Conservation (phyloP, 2,113 vertebrate genomes). For the Microtus oregoni region DNA sequence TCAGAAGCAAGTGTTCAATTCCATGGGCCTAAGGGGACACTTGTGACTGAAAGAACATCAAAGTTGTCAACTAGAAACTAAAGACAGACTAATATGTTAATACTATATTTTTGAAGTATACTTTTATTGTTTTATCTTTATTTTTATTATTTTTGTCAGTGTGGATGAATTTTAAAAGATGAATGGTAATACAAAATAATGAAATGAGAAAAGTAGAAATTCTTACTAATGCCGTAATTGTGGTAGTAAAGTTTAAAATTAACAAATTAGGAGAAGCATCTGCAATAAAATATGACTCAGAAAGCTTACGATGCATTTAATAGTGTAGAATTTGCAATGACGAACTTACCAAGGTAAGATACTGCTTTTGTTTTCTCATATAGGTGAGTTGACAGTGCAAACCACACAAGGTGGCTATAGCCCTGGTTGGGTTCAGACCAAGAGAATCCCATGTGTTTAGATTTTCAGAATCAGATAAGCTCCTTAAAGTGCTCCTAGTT, state of each 20-base stretch:
- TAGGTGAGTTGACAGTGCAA: not conserved
- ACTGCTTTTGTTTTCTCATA: not conserved
- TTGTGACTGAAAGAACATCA: not conserved
- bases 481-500: not conserved
- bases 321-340: too few species aligned
- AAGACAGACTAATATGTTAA: not conserved
- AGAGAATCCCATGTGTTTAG: rapidly evolving
- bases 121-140: not conserved
- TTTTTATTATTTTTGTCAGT: not conserved
- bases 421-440: too few species aligned
- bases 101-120: not conserved
- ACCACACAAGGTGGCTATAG: not conserved
- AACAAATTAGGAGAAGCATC: not conserved
- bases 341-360: not conserved
- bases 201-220: not conserved
- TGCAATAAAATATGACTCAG: not conserved
- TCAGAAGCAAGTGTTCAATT: not conserved
- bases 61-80: rapidly evolving
- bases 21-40: not conserved
- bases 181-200: too few species aligned
- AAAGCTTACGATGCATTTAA: rapidly evolving
- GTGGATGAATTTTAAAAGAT: not conserved
- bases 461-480: rapidly evolving
- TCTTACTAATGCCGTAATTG: not conserved
- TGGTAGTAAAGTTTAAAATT: not conserved